These are phyloP conservation scores for Clostera curtula DNA, from an alignment of 2,888 invertebrate species.

Conservation along the genomic window DNA sequence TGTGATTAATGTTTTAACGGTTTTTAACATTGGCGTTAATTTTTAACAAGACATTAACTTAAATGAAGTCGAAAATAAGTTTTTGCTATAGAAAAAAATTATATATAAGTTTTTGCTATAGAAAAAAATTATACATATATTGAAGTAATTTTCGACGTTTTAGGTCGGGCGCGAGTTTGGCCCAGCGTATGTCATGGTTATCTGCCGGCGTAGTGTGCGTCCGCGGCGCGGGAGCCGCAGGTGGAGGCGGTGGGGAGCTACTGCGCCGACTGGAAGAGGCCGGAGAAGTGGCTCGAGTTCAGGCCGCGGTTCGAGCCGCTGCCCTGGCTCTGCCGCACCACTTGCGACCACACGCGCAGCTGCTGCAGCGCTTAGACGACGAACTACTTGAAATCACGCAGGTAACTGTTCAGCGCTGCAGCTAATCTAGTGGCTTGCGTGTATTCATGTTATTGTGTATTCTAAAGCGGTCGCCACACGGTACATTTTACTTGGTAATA, in stretches of 20 bases:
- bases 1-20: too few species aligned
- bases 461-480: too few species aligned
- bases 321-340: constrained; percentile 55
- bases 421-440: background rate
- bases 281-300: constrained; percentile 91
- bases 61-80: too few species aligned
- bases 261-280: constrained; percentile 94
- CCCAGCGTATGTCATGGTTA: constrained; percentile 91
- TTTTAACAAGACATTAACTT: too few species aligned
- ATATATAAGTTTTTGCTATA: too few species aligned
- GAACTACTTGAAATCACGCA: constrained; percentile 91
- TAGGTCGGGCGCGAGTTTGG: constrained; percentile 83
- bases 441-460: background rate
- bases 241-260: constrained; percentile 76
- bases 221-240: constrained; percentile 82
- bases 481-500: too few species aligned
- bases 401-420: constrained; percentile 47
- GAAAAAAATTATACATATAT: too few species aligned
- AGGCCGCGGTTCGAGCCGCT: constrained; percentile 78
- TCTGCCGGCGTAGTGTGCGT: constrained; percentile 96
- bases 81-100: too few species aligned
- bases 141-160: constrained; percentile 1
- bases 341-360: constrained; percentile 78
- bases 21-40: too few species aligned
- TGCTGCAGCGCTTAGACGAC: constrained; percentile 83